These are phyloP conservation scores for Myotis davidii DNA, from an alignment of 2,113 vertebrate genomes.

Conservation along the genomic window DNA sequence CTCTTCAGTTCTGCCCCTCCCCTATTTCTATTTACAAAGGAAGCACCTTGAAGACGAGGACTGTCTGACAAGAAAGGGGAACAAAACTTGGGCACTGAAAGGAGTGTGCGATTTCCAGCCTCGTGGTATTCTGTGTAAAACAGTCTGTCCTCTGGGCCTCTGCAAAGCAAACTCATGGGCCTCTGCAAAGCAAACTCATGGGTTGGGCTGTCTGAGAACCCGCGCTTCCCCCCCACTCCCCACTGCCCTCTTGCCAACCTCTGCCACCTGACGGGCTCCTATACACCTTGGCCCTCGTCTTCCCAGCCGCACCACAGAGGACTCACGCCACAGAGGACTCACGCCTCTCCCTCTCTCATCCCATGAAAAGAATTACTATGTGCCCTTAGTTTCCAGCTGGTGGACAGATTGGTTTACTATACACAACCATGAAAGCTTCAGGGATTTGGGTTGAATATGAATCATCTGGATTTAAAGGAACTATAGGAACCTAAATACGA, in stretches of 20 bases:
- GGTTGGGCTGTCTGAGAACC: background rate
- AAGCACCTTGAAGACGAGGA: background rate
- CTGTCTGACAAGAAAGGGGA: background rate
- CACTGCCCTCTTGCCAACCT: background rate
- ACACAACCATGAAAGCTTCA: conserved; percentile 37
- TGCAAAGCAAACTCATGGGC: background rate
- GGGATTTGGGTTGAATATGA: conserved; percentile 57
- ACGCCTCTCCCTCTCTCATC: too few species aligned
- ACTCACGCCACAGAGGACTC: background rate
- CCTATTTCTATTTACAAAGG: background rate
- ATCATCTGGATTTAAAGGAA: conserved; percentile 66
- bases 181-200: background rate
- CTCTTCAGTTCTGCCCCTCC: background rate
- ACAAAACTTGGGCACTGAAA: background rate
- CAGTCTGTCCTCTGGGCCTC: background rate
- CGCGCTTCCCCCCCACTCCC: fast-evolving
- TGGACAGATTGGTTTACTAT: conserved; percentile 61
- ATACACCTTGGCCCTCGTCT: too few species aligned
- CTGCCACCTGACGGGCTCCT: background rate
- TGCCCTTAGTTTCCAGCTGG: conserved; percentile 50
- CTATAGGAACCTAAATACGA: conserved; percentile 60
- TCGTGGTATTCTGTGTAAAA: background rate
- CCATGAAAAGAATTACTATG: background rate
- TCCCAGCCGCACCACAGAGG: background rate
- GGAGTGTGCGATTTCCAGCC: background rate